A percentile compares a stretch with the other conserved stretches of the same genome.
Evolutionary conservation across 2,888 invertebrate species (phyloP).

Genomic region (Aporophyla nigra): DNA sequence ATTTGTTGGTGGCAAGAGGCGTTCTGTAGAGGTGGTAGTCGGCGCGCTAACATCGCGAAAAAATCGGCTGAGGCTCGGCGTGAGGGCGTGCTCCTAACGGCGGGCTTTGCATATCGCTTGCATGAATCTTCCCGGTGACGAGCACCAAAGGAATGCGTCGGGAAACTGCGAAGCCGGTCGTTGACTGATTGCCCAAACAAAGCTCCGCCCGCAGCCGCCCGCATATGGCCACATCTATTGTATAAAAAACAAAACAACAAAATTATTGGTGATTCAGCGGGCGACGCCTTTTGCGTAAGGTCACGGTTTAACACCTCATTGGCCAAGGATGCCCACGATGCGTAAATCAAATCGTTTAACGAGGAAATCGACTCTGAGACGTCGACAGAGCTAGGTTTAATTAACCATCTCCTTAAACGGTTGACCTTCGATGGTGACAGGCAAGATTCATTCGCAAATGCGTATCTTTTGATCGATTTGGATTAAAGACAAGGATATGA

Average conservation of each 20-base stretch:
- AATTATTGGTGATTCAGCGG: conserved; percentile 82
- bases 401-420: conserved; percentile 82
- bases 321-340: conserved; percentile 78
- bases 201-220: conserved; percentile 71
- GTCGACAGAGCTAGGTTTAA: conserved; percentile 80
- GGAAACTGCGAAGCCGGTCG: conserved; percentile 80
- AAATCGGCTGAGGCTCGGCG: conserved; percentile 68
- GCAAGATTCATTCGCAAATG: conserved; percentile 80
- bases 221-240: conserved; percentile 76
- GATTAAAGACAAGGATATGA: conserved; percentile 29
- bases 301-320: conserved; percentile 78
- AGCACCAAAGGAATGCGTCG: conserved; percentile 78
- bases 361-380: conserved; percentile 76
- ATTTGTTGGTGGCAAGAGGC: conserved; percentile 46
- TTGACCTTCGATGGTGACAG: conserved; percentile 79
- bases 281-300: conserved; percentile 83
- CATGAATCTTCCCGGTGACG: conserved; percentile 84
- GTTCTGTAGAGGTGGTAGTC: conserved; percentile 40
- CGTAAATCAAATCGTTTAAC: conserved; percentile 84
- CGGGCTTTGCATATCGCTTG: conserved; percentile 81
- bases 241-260: conserved; percentile 77
- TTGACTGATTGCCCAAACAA: conserved; percentile 82
- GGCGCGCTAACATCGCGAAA: conserved; percentile 68
- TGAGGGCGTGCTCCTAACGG: conserved; percentile 76
- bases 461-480: conserved; percentile 60